These are phyloP conservation scores for Amiota communis DNA, from an alignment of 2,888 invertebrate genomes.

Conservation along the genomic window DNA sequence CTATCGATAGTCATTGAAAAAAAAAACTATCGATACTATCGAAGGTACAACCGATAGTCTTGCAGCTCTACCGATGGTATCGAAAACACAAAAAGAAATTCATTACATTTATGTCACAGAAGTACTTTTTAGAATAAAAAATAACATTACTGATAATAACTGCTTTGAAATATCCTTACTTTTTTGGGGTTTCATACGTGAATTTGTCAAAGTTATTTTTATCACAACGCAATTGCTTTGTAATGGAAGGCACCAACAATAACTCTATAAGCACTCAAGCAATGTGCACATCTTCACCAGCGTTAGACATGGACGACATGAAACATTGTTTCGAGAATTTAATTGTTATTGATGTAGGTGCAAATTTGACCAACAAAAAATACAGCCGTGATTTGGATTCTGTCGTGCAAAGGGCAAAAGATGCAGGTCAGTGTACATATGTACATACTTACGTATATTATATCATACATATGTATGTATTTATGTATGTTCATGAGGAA, in stretches of 20 bases:
- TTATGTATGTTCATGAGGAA: constrained; percentile 40
- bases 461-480: constrained; percentile 28
- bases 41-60: too few species aligned
- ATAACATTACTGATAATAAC: background rate
- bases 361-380: constrained; percentile 94
- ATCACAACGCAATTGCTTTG: constrained; percentile 22
- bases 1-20: too few species aligned
- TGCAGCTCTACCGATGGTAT: too few species aligned
- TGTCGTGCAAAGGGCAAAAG: constrained; percentile 92
- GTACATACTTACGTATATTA: background rate
- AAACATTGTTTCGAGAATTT: constrained; percentile 92
- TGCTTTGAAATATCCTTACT: background rate
- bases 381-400: constrained; percentile 93
- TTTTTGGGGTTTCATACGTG: constrained; percentile 21
- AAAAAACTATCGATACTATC: too few species aligned
- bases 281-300: constrained; percentile 42
- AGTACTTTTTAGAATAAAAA: too few species aligned
- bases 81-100: too few species aligned
- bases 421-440: constrained; percentile 81
- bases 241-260: constrained; percentile 50
- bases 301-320: constrained; percentile 74
- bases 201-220: constrained; percentile 56
- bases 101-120: too few species aligned
- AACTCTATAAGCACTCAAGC: constrained; percentile 35
- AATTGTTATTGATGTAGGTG: constrained; percentile 92